These are phyloP conservation scores for Pelusios castaneus DNA, from an alignment of 2,113 vertebrate genomes.

Conservation along the genomic window DNA sequence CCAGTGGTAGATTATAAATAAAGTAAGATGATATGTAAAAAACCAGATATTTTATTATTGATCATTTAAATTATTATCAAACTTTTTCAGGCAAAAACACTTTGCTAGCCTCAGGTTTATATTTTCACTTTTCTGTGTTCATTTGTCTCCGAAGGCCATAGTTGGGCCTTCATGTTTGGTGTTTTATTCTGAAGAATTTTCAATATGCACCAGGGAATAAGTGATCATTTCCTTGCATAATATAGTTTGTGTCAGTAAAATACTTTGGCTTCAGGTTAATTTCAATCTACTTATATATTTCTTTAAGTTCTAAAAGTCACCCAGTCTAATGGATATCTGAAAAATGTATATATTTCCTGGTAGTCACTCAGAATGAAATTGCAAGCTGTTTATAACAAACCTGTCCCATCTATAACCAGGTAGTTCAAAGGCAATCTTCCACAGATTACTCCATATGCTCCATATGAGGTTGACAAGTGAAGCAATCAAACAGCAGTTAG, in stretches of 20 bases:
- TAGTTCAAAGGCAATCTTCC: constrained; percentile 9
- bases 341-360: neutral
- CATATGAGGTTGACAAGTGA: neutral
- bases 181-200: neutral
- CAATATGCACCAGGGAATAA: neutral
- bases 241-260: neutral
- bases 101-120: neutral
- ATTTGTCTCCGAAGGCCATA: constrained; percentile 5
- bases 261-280: neutral
- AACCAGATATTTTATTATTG: neutral
- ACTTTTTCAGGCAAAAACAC: neutral
- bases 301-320: neutral
- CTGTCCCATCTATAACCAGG: neutral
- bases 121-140: neutral
- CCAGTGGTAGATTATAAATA: neutral
- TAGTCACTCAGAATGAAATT: constrained; percentile 11
- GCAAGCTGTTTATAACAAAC: constrained; percentile 5
- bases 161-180: neutral
- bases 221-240: neutral
- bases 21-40: neutral
- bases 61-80: neutral
- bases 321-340: neutral
- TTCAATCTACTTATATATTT: neutral
- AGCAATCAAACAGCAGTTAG: constrained; percentile 8
- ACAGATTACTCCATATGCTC: neutral